phyloP scores from a whole-genome alignment of 2,113 vertebrate genomes.

The Apodemus speciosus region DNA sequence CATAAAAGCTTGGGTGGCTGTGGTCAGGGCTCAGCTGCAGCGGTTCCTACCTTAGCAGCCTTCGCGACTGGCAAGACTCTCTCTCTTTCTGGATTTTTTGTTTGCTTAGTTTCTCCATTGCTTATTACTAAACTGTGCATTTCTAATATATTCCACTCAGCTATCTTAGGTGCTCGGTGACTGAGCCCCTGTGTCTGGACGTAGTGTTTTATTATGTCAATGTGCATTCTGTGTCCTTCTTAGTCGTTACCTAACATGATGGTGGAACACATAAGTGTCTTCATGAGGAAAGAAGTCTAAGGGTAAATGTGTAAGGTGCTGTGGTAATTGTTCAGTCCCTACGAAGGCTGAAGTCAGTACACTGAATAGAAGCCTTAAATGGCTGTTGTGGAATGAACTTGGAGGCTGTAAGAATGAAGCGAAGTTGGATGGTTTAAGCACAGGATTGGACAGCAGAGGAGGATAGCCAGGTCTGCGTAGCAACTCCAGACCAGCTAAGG shows the following conservation, averaged over 20 bases:
- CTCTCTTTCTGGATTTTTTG: background rate
- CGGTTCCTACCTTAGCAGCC: background rate
- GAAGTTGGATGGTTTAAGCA: background rate
- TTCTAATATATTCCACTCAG: background rate
- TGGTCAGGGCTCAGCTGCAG: background rate
- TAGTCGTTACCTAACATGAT: background rate
- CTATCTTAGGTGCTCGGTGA: background rate
- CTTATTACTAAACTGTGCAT: background rate
- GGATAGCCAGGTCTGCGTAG: background rate
- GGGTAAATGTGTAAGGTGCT: background rate
- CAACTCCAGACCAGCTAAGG: background rate
- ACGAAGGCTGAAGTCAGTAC: background rate
- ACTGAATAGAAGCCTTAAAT: background rate
- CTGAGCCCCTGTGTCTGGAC: background rate
- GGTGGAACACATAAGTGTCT: background rate
- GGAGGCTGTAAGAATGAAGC: background rate
- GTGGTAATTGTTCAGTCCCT: background rate
- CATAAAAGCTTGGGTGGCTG: background rate
- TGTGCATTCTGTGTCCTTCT: background rate
- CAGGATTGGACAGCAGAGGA: background rate
- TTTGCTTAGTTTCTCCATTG: conserved; percentile 32
- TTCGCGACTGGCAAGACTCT: background rate
- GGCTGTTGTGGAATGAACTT: background rate
- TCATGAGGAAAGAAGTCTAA: background rate
- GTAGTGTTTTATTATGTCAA: background rate